These are phyloP conservation scores for Tanypteryx hageni DNA, from an alignment of 2,888 invertebrate genomes.

Conservation along the genomic window DNA sequence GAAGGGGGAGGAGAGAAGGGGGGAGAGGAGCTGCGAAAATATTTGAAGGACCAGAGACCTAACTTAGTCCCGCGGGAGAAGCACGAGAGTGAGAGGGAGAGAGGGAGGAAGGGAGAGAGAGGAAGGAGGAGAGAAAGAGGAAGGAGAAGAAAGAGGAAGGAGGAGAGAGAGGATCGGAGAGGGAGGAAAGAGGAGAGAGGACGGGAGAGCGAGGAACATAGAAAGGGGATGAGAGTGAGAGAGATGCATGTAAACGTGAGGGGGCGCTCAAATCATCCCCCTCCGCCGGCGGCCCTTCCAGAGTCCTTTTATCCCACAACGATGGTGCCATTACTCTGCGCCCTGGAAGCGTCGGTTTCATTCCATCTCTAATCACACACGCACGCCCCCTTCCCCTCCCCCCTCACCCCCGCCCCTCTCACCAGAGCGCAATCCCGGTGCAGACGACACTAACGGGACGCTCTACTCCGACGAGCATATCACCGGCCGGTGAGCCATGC, in stretches of 20 bases:
- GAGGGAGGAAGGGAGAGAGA: not conserved
- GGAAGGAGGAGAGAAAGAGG: not conserved
- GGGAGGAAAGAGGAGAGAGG: not conserved
- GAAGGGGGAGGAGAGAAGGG: not conserved
- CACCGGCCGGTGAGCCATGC: not conserved
- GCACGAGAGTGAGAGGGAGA: too few relatives aligned
- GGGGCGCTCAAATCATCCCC: slow-evolving; percentile 53
- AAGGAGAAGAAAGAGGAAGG: not conserved
- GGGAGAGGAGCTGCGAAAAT: not conserved
- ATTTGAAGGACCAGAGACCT: slow-evolving; percentile 8
- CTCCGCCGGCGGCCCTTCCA: slow-evolving; percentile 33
- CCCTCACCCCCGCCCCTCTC: not conserved
- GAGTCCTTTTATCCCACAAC: slow-evolving; percentile 57
- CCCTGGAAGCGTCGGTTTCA: slow-evolving; percentile 57
- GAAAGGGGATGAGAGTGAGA: not conserved
- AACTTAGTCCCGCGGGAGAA: too few relatives aligned
- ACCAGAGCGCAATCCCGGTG: not conserved
- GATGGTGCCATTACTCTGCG: slow-evolving; percentile 58
- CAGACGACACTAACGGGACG: slow-evolving; percentile 1
- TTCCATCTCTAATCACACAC: slow-evolving; percentile 60
- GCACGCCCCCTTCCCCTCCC: not conserved
- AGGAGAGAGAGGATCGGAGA: not conserved
- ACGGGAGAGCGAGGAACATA: not conserved
- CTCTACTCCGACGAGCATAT: slow-evolving; percentile 27
- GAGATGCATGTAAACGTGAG: slow-evolving; percentile 54